Percentiles rank a stretch among this genome's conserved stretches.
phyloP scores from a whole-genome alignment of 1,140 invertebrate genomes.

The Meloidogyne chitwoodi region DNA sequence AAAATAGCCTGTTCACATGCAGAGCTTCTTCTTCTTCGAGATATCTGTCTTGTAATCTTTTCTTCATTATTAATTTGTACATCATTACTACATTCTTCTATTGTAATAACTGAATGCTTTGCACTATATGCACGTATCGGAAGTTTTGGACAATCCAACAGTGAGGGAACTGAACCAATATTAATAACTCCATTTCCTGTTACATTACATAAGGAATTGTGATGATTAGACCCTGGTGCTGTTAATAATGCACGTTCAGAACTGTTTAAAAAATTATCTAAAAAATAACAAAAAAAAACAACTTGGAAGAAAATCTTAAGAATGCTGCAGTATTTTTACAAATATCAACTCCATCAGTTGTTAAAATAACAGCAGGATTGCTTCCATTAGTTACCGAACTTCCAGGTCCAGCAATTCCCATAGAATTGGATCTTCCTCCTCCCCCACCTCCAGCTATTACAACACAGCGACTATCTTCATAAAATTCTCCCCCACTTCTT shows the following conservation, averaged over 20 bases:
- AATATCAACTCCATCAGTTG: not conserved
- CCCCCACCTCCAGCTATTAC: not conserved
- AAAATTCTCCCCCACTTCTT: not conserved
- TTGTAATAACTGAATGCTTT: conserved; percentile 17
- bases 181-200: not conserved
- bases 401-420: not conserved
- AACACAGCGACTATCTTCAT: not conserved
- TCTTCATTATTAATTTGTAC: not conserved
- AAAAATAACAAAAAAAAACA: not conserved
- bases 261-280: not conserved
- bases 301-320: conserved; percentile 4
- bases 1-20: conserved; percentile 3
- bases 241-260: not conserved
- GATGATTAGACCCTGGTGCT: not conserved
- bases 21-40: not conserved
- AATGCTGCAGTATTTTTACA: not conserved
- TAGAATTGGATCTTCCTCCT: not conserved
- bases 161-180: conserved; percentile 6
- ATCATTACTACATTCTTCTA: not conserved
- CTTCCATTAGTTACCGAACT: not conserved
- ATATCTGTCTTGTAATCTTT: not conserved
- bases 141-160: not conserved
- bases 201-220: not conserved
- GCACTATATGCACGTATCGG: conserved; percentile 11
- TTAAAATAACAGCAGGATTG: not conserved